A percentile compares a stretch with the other conserved stretches of the same genome.
These are phyloP conservation scores for Gouania willdenowi DNA, from an alignment of 2,797 vertebrate species.

Conservation along the genomic window DNA sequence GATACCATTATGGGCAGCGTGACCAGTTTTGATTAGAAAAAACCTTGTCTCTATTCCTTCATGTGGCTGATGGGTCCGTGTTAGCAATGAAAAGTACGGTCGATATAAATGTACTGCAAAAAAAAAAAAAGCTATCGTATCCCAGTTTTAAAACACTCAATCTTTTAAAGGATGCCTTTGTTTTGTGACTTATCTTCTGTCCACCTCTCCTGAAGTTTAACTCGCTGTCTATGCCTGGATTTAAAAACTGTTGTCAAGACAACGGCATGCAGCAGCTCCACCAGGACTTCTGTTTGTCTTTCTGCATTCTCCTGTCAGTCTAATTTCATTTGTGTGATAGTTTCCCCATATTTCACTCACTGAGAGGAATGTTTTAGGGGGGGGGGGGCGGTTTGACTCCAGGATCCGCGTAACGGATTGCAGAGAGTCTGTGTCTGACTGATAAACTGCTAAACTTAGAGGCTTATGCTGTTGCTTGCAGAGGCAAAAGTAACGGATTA, in stretches of 20 bases:
- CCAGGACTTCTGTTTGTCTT: constrained; percentile 26
- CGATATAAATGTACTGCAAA: constrained; percentile 4
- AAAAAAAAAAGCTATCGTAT: background rate
- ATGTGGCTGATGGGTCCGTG: constrained; percentile 1
- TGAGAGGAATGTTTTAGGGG: constrained; percentile 10
- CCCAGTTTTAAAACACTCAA: constrained; percentile 1
- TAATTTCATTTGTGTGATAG: constrained; percentile 35
- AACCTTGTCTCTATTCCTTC: background rate
- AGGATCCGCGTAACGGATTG: constrained; percentile 24
- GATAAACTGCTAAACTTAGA: constrained; percentile 26
- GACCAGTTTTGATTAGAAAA: constrained; percentile 25
- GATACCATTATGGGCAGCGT: constrained; percentile 21
- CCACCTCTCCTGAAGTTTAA: constrained; percentile 20
- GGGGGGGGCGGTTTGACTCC: constrained; percentile 15
- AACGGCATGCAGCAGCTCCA: constrained; percentile 41
- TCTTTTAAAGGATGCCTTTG: constrained; percentile 29
- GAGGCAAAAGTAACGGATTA: constrained; percentile 19
- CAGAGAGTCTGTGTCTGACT: constrained; percentile 23
- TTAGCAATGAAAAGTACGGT: constrained; percentile 4
- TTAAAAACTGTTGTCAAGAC: constrained; percentile 64
- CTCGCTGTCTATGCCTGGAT: constrained; percentile 17
- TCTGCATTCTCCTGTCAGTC: constrained; percentile 20
- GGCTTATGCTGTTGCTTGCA: constrained; percentile 12
- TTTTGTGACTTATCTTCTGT: constrained; percentile 1
- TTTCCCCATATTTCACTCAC: constrained; percentile 21